Conservation (phyloP, 2,797 vertebrate genomes). For the Oryzias dopingdopingensis region DNA sequence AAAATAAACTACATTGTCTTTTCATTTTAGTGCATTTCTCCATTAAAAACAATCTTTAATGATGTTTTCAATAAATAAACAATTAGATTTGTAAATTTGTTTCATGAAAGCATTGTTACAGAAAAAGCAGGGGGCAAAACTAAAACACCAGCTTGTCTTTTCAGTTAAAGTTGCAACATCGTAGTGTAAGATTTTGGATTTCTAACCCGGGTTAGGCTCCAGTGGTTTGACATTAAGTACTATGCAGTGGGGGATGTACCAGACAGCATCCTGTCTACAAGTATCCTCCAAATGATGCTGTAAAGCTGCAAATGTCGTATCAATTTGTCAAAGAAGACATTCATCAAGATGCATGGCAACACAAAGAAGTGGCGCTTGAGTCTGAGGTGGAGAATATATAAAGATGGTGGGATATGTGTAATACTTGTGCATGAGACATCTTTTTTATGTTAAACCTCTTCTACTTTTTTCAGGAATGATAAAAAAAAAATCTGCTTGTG, state of each 20-base stretch:
- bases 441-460: too few species aligned
- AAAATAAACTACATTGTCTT: conserved; percentile 48
- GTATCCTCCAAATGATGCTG: conserved; percentile 33
- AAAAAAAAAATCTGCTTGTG: conserved; percentile 1
- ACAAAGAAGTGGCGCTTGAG: conserved; percentile 45
- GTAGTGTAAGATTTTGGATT: conserved; percentile 42
- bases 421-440: conserved; percentile 7
- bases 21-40: conserved; percentile 60
- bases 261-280: conserved; percentile 42
- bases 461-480: not conserved
- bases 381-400: conserved; percentile 19
- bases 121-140: conserved; percentile 9
- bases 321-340: conserved; percentile 76
- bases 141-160: conserved; percentile 8
- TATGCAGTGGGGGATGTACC: conserved; percentile 39
- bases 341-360: conserved; percentile 59
- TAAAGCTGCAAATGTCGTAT: conserved; percentile 65
- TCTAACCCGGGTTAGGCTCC: conserved; percentile 30
- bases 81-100: conserved; percentile 33
- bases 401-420: conserved; percentile 9
- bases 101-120: conserved; percentile 52
- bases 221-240: conserved; percentile 39
- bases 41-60: conserved; percentile 45
- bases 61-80: conserved; percentile 76
- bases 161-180: conserved; percentile 17